Evolutionary conservation across 2,797 vertebrate genomes (phyloP).

Genomic region (Gouania willdenowi): DNA sequence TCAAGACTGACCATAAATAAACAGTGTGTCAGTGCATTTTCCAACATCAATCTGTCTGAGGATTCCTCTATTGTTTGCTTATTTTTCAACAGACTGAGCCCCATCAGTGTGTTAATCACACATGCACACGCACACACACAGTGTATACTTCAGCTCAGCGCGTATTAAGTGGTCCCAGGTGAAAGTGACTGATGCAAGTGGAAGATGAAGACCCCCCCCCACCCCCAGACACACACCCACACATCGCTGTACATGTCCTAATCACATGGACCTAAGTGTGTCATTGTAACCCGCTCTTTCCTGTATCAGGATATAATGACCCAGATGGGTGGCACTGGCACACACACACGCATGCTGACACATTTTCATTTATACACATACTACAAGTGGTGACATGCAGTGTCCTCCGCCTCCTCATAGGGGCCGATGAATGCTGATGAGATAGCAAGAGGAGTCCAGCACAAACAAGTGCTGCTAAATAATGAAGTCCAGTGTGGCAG

Average conservation of each 20-base stretch:
- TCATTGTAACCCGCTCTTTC: conserved; percentile 38
- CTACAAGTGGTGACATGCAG: conserved; percentile 19
- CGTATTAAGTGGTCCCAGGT: conserved; percentile 41
- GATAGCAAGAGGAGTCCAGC: conserved; percentile 33
- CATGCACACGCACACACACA: neutral
- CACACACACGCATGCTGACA: neutral
- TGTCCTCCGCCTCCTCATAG: conserved; percentile 21
- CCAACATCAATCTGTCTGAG: neutral
- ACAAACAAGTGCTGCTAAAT: conserved; percentile 23
- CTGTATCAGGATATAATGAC: conserved; percentile 59
- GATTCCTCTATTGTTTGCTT: neutral
- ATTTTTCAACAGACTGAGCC: neutral
- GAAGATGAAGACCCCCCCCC: conserved; percentile 12
- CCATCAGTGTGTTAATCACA: neutral
- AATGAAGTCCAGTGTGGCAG: conserved; percentile 21
- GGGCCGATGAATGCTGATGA: conserved; percentile 54
- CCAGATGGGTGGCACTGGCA: conserved; percentile 52
- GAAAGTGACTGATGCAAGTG: conserved; percentile 28
- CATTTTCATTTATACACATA: neutral
- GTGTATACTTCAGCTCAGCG: conserved; percentile 1
- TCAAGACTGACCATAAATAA: neutral
- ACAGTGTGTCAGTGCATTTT: neutral
- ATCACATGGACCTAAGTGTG: conserved; percentile 33
- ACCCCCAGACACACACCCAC: conserved; percentile 12
- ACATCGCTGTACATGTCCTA: conserved; percentile 17